Evolutionary conservation across 2,113 vertebrate genomes (phyloP).

Genomic region (Podarcis cretensis): DNA sequence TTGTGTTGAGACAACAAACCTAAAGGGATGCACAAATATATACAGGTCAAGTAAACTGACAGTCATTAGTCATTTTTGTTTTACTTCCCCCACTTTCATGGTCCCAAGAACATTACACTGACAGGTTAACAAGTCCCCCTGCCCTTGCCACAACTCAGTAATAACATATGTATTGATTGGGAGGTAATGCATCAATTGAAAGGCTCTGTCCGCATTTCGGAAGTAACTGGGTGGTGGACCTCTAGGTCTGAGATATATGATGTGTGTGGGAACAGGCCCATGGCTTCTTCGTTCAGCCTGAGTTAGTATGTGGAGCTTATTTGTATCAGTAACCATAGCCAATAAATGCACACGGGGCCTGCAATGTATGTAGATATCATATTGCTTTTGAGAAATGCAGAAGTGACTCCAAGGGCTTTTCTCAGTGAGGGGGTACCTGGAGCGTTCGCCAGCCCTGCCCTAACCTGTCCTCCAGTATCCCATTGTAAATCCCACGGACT

Average conservation of each 20-base stretch:
- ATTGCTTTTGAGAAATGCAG: not conserved
- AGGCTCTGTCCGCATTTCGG: not conserved
- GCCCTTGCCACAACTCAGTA: not conserved
- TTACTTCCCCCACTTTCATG: no score
- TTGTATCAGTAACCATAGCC: not conserved
- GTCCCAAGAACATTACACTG: no score
- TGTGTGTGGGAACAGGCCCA: not conserved
- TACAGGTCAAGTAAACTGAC: no score
- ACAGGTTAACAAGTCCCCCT: no score
- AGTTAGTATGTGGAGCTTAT: not conserved
- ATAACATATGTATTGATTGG: not conserved
- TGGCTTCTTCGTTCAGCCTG: not conserved
- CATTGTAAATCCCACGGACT: not conserved
- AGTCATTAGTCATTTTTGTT: no score
- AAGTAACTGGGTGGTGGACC: not conserved
- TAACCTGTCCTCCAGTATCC: not conserved
- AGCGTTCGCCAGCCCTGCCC: not conserved
- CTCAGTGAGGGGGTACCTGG: not conserved
- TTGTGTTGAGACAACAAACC: no score
- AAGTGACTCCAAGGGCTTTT: constrained; percentile 12
- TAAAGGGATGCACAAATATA: no score
- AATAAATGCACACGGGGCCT: not conserved
- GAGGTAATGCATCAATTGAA: not conserved
- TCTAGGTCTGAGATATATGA: not conserved
- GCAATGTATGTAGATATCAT: not conserved